phyloP scores from a whole-genome alignment of 2,888 invertebrate genomes.

The Meliscaeva auricollis region DNA sequence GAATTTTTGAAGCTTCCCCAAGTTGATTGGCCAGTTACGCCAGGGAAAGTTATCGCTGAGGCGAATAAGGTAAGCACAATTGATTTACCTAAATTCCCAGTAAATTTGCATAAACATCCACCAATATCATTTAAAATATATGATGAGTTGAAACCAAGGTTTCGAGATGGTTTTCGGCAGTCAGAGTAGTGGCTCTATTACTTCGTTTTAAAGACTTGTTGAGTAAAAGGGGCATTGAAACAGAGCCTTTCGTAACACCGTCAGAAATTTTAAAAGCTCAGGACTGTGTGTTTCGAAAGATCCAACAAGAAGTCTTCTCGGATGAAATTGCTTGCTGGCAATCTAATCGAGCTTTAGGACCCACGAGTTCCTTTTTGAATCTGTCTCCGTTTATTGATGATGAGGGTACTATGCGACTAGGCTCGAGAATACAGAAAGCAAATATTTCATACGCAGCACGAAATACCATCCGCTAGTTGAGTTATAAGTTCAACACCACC shows the following conservation, averaged over 20 bases:
- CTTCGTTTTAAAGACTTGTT: constrained; percentile 25
- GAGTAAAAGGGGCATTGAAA: background rate
- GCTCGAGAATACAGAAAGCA: constrained; percentile 17
- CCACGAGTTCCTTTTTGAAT: background rate
- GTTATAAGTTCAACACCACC: background rate
- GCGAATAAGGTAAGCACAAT: background rate
- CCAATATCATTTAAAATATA: background rate
- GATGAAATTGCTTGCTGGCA: constrained; percentile 8
- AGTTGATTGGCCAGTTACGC: constrained; percentile 23
- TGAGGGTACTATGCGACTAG: background rate
- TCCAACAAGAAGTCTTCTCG: constrained; percentile 26
- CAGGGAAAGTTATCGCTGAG: background rate
- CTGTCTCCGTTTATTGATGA: constrained; percentile 15
- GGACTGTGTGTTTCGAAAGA: constrained; percentile 26
- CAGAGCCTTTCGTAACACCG: constrained; percentile 4
- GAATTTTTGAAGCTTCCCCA: constrained; percentile 18
- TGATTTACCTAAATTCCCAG: background rate
- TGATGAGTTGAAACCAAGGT: constrained; percentile 10
- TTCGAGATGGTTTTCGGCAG: background rate
- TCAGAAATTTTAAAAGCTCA: background rate
- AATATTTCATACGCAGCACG: constrained; percentile 5
- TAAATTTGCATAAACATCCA: background rate
- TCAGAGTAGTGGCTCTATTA: constrained; percentile 15
- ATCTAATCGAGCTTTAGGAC: background rate
- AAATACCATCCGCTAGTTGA: constrained; percentile 14